These are phyloP conservation scores for Oryzias melastigma DNA, from an alignment of 2,113 vertebrate species.

Conservation along the genomic window DNA sequence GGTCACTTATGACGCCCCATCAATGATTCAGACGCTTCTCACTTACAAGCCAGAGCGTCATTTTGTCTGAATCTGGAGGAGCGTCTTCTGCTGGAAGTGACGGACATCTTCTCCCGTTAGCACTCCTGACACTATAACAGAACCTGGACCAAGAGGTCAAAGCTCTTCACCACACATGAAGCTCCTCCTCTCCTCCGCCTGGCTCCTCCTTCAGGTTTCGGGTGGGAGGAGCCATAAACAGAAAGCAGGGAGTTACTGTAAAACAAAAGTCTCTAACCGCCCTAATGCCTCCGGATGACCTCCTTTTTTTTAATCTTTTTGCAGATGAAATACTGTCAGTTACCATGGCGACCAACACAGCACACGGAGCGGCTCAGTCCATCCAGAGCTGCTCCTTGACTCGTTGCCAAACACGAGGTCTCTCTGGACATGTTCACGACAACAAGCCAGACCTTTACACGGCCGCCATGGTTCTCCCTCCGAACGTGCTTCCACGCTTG, in stretches of 20 bases:
- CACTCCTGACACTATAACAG: too few relatives aligned
- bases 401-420: constrained; percentile 48
- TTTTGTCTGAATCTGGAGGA: constrained; percentile 29
- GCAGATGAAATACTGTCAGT: constrained; percentile 39
- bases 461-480: background rate
- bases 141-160: too few relatives aligned
- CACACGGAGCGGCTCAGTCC: constrained; percentile 31
- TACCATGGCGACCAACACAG: constrained; percentile 50
- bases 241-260: too few relatives aligned
- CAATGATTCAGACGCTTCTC: constrained; percentile 68
- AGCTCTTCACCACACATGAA: background rate
- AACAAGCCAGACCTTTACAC: constrained; percentile 50
- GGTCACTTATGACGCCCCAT: constrained; percentile 70
- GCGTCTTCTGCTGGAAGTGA: too few relatives aligned
- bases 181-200: constrained; percentile 20
- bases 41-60: constrained; percentile 37
- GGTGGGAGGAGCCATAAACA: constrained; percentile 34
- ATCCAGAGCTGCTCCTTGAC: constrained; percentile 62
- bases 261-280: constrained; percentile 4
- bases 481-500: constrained; percentile 17
- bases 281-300: background rate
- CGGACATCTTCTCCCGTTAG: too few relatives aligned
- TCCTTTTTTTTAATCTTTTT: background rate
- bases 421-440: constrained; percentile 47
- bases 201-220: constrained; percentile 12